Percentiles rank a stretch among this genome's conserved stretches.
These are phyloP conservation scores for Redunca redunca DNA, from an alignment of 2,113 vertebrate genomes.

Conservation along the genomic window DNA sequence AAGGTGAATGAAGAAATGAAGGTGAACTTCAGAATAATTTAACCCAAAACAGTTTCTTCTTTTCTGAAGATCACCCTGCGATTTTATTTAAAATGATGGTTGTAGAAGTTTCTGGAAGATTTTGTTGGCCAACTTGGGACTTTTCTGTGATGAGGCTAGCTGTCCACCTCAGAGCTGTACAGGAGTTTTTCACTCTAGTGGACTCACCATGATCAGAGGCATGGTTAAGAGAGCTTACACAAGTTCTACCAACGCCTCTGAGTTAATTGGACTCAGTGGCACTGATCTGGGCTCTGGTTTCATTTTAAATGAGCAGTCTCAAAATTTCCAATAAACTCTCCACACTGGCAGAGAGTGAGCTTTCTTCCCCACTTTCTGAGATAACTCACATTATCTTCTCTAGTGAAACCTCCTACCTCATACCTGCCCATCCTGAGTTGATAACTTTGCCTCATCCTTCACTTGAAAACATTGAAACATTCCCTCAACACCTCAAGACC, in stretches of 20 bases:
- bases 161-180: neutral
- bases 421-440: neutral
- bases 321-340: neutral
- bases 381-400: neutral
- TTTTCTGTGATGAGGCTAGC: neutral
- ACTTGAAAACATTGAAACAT: neutral
- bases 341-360: neutral
- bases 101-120: neutral
- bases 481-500: neutral
- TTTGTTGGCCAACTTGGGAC: neutral
- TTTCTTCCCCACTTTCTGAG: neutral
- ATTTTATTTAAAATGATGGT: neutral
- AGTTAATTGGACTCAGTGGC: neutral
- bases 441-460: neutral
- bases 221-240: neutral
- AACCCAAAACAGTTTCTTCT: neutral
- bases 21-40: neutral
- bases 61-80: neutral
- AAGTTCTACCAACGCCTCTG: neutral
- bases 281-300: neutral
- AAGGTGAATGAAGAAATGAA: neutral
- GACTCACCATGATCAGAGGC: neutral
- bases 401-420: neutral
- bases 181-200: too few species aligned
- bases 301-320: neutral